Conservation (phyloP, 2,113 vertebrate species). For the Paramormyrops kingsleyae region DNA sequence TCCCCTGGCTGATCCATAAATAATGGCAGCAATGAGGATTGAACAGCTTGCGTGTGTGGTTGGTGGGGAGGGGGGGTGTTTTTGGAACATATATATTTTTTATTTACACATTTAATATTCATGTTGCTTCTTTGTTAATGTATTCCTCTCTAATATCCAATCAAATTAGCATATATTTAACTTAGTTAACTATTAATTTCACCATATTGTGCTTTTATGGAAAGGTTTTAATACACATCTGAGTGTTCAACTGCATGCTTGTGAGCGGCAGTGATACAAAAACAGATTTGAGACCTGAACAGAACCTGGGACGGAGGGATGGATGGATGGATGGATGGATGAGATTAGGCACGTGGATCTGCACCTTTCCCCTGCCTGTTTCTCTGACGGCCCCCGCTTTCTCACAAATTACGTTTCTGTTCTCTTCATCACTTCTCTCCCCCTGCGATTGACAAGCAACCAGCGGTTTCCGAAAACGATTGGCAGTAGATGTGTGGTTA, state of each 20-base stretch:
- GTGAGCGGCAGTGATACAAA: slow-evolving; percentile 13
- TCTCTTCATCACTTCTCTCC: slow-evolving; percentile 47
- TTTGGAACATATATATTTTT: neutral
- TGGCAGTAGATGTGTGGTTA: slow-evolving; percentile 49
- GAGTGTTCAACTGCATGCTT: neutral
- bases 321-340: neutral
- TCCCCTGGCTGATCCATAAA: slow-evolving; percentile 55
- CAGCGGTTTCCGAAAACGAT: slow-evolving; percentile 41
- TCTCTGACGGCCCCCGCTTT: slow-evolving; percentile 19
- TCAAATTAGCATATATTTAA: neutral
- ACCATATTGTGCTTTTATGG: neutral
- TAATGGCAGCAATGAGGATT: slow-evolving; percentile 53
- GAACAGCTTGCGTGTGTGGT: slow-evolving; percentile 49
- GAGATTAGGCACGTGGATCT: neutral
- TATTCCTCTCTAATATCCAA: neutral
- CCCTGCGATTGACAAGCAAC: slow-evolving; percentile 51
- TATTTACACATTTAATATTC: neutral
- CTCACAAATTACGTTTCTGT: slow-evolving; percentile 20
- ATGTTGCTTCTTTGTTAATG: neutral
- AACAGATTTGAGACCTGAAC: slow-evolving; percentile 32
- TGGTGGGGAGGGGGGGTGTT: slow-evolving; percentile 4
- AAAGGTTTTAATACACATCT: neutral
- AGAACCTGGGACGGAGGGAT: slow-evolving; percentile 33
- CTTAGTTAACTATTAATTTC: neutral
- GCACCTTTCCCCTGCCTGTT: slow-evolving; percentile 6